A percentile compares a stretch with the other conserved stretches of the same genome.
Evolutionary conservation across 2,113 vertebrate species (phyloP).

Genomic region (Poicephalus gulielmi): DNA sequence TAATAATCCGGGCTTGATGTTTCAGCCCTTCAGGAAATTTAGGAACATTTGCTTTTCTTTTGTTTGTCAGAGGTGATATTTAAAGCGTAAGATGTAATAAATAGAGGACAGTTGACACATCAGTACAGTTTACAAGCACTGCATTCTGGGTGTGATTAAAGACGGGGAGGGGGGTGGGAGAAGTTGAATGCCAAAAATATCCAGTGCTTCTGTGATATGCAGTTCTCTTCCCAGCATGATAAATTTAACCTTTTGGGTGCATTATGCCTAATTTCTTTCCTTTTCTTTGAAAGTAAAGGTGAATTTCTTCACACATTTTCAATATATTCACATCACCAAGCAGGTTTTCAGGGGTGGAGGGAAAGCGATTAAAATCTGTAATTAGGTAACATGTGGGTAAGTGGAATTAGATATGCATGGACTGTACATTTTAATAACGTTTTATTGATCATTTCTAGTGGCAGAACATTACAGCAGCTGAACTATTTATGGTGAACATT

Average conservation of each 20-base stretch:
- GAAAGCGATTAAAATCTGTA: slow-evolving; percentile 65
- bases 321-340: neutral
- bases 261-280: slow-evolving; percentile 1
- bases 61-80: slow-evolving; percentile 91
- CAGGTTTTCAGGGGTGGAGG: slow-evolving; percentile 22
- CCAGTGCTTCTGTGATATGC: slow-evolving; percentile 63
- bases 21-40: slow-evolving; percentile 89
- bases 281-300: slow-evolving; percentile 29
- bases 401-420: slow-evolving; percentile 60
- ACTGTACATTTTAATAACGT: slow-evolving; percentile 66
- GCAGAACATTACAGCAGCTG: slow-evolving; percentile 34
- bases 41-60: slow-evolving; percentile 87
- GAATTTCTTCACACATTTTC: slow-evolving; percentile 24
- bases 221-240: slow-evolving; percentile 39
- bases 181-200: slow-evolving; percentile 76
- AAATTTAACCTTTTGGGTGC: slow-evolving; percentile 52
- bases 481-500: slow-evolving; percentile 60
- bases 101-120: slow-evolving; percentile 79
- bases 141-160: slow-evolving; percentile 79
- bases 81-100: slow-evolving; percentile 83
- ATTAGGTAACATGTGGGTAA: slow-evolving; percentile 64
- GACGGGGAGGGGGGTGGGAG: slow-evolving; percentile 37
- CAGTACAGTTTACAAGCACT: slow-evolving; percentile 71
- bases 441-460: slow-evolving; percentile 59
- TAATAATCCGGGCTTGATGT: slow-evolving; percentile 91